phyloP scores from a whole-genome alignment of 1,140 invertebrate species.

The Hetaerina americana region DNA sequence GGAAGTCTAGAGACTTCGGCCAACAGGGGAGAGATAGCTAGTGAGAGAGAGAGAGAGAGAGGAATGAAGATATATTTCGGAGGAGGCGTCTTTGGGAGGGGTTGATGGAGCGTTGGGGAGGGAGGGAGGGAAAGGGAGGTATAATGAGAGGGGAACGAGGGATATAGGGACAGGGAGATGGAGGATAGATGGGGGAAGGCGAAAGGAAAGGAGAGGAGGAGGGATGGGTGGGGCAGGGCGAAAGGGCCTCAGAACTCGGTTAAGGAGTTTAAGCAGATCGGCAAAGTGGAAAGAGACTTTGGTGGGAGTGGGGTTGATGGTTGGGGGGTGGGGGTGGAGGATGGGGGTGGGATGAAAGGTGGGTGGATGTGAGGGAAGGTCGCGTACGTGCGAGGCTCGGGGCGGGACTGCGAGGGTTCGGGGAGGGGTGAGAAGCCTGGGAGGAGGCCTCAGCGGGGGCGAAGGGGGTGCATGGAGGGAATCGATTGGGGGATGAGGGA shows the following conservation, averaged over 20 bases:
- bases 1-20: too few species aligned
- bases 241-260: neutral
- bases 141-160: neutral
- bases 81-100: too few species aligned
- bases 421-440: neutral
- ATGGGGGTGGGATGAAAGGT: neutral
- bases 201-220: neutral
- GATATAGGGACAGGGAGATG: neutral
- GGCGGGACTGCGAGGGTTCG: too few species aligned
- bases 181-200: neutral
- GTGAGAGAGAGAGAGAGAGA: too few species aligned
- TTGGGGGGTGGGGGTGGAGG: neutral
- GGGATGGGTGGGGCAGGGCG: neutral
- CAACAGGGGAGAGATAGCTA: too few species aligned
- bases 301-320: neutral
- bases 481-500: neutral
- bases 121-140: neutral
- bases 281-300: neutral
- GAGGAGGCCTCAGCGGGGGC: neutral
- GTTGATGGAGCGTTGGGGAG: too few species aligned
- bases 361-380: neutral
- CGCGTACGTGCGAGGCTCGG: neutral
- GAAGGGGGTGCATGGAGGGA: neutral
- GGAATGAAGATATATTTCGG: too few species aligned
- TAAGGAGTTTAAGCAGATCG: neutral